Evolutionary conservation across 1,140 invertebrate species (phyloP).

Genomic region (Leptinotarsa undecemlineata): DNA sequence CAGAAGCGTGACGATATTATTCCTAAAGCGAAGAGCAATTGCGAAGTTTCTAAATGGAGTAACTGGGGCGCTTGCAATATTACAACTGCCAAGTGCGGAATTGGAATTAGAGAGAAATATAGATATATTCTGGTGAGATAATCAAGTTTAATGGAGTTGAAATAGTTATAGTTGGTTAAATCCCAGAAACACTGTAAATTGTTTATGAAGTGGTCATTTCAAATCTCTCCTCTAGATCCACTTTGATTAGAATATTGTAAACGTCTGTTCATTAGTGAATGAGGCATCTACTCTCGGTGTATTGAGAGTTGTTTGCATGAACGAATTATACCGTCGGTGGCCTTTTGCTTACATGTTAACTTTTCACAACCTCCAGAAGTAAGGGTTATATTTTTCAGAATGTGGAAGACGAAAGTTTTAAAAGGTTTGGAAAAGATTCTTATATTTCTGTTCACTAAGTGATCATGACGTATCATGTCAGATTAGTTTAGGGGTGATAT

Average conservation of each 20-base stretch:
- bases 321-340: too few species aligned
- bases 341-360: too few species aligned
- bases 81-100: conserved; percentile 32
- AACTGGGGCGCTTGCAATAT: conserved; percentile 42
- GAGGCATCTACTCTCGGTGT: too few species aligned
- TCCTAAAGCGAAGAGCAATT: conserved; percentile 22
- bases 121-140: conserved; percentile 46
- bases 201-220: not conserved
- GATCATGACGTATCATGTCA: too few species aligned
- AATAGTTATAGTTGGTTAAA: not conserved
- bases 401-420: too few species aligned
- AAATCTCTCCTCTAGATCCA: not conserved
- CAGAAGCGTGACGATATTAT: not conserved
- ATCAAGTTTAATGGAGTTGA: not conserved
- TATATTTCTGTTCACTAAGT: too few species aligned
- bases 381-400: too few species aligned
- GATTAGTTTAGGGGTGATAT: too few species aligned
- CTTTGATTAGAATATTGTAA: not conserved
- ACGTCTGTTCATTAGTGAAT: not conserved
- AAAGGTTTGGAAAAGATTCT: too few species aligned
- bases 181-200: not conserved
- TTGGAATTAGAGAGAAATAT: conserved; percentile 47
- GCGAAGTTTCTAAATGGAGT: conserved; percentile 41
- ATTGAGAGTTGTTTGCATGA: too few species aligned
- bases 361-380: too few species aligned